phyloP scores from a whole-genome alignment of 2,888 invertebrate species.

The Petrophora chlorosata region DNA sequence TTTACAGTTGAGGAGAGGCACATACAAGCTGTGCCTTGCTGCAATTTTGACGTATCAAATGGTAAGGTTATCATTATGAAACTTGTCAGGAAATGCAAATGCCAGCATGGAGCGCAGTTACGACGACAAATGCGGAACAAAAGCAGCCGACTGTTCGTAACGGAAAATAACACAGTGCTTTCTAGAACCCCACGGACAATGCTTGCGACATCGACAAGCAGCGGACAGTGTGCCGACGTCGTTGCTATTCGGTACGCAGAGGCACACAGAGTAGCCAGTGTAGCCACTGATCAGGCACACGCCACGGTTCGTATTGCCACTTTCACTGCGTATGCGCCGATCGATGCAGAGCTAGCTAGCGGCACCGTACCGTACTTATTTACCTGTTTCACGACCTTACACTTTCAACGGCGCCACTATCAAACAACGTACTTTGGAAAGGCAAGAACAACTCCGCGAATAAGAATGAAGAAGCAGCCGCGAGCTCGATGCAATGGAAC shows the following conservation, averaged over 20 bases:
- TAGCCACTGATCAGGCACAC: constrained; percentile 19
- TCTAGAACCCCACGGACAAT: constrained; percentile 61
- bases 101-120: constrained; percentile 22
- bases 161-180: constrained; percentile 69
- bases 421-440: constrained; percentile 25
- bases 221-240: constrained; percentile 30
- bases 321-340: constrained; percentile 66
- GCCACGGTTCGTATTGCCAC: constrained; percentile 51
- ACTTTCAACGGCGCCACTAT: constrained; percentile 43
- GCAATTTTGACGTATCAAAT: neutral
- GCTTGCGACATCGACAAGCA: constrained; percentile 59
- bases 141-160: constrained; percentile 39
- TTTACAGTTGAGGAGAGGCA: neutral
- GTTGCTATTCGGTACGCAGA: constrained; percentile 17
- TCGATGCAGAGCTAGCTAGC: constrained; percentile 34
- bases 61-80: constrained; percentile 23
- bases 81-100: constrained; percentile 34
- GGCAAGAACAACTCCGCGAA: neutral
- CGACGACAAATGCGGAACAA: constrained; percentile 48
- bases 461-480: too few species aligned
- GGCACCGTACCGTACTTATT: constrained; percentile 15
- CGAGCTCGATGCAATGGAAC: constrained; percentile 30
- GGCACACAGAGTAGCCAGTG: constrained; percentile 7
- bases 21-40: neutral
- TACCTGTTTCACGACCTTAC: constrained; percentile 44